Evolutionary conservation across 53 echinoderm and acorn worm genomes (phyloP), one percentile per base, ranked within the genome.

Genomic region (Antedon mediterranea): DNA sequence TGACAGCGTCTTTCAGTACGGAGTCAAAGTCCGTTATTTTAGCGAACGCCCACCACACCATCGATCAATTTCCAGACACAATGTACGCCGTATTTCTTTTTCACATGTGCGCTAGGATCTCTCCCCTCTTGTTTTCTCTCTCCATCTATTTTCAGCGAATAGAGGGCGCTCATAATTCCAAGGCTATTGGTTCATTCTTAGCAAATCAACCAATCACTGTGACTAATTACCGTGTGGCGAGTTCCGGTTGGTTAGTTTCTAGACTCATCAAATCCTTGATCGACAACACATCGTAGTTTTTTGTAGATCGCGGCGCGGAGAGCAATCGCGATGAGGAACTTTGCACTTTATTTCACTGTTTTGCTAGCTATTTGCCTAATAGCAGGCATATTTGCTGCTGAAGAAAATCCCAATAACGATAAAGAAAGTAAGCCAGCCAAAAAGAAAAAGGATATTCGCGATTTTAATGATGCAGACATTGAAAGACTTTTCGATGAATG

Each of bases 391-490:
- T 11, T 81, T 33, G 72, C 31, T 29, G 72, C 41, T n/a, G 79
- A 43, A 32, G 34, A 31, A 14, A 78, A 71, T 0, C 29, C 71
- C 33, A 34, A 34, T 18, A 72, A 70, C 33, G 75, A 72, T 6
- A 77, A 74, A 33, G 78, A 87, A 30, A 71, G 30, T 27, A 73
- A 42, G 15, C 73, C 81, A 28, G 83, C 71, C 6, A 73, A 78
- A 57, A 94, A 94, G 81, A 91, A 91, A 76, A 97, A 97, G 83
- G 92, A 92, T 74, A 76, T 88, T 33, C 80, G 90, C 28, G 97
- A 97, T 74, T 97, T 86, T 81, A 92, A 78, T 57, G 97, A 97
- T 73, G 97, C 90, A 13, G 97, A 97, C 43, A 78, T 97, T 74
- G 91, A 97, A 73, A 80, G 85, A 72, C 34, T 97, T 29, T 97